Conservation (phyloP, 2,888 invertebrate genomes). For the Caenorhabditis japonica region DNA sequence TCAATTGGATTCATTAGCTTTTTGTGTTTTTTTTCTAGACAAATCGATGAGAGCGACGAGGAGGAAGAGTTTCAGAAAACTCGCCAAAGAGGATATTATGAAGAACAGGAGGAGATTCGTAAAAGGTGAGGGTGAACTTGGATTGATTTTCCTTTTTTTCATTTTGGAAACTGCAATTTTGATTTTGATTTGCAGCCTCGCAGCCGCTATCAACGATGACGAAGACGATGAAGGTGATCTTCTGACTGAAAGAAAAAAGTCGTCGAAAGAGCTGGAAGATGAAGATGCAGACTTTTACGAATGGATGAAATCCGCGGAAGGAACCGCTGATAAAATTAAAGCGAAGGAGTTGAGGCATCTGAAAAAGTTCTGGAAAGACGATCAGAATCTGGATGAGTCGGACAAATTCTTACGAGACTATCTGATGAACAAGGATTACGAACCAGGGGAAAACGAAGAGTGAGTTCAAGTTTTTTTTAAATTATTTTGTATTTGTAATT, state of each 20-base stretch:
- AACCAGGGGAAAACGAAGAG: constrained; percentile 68
- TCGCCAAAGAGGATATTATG: constrained; percentile 59
- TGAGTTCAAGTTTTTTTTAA: constrained; percentile 19
- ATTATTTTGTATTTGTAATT: neutral
- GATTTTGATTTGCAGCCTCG: constrained; percentile 59
- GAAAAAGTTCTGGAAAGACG: constrained; percentile 75
- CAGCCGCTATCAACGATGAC: constrained; percentile 56
- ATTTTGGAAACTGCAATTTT: neutral
- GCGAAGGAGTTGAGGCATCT: constrained; percentile 43
- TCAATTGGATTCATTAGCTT: constrained; percentile 12
- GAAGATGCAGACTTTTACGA: constrained; percentile 83
- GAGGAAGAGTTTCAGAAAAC: constrained; percentile 55
- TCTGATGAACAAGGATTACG: constrained; percentile 86
- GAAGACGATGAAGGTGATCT: constrained; percentile 79
- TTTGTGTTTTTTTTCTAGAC: no score
- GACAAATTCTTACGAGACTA: constrained; percentile 94
- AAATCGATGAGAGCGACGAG: constrained; percentile 68
- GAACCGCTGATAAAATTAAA: constrained; percentile 39
- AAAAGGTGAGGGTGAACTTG: constrained; percentile 33
- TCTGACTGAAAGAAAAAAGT: constrained; percentile 77
- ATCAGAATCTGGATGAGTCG: constrained; percentile 86
- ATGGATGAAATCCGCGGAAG: constrained; percentile 85
- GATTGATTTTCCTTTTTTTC: no score
- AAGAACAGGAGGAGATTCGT: constrained; percentile 81
- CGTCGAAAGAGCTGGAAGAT: constrained; percentile 73